phyloP scores from a whole-genome alignment of 2,888 invertebrate species.

The Chesias legatella region DNA sequence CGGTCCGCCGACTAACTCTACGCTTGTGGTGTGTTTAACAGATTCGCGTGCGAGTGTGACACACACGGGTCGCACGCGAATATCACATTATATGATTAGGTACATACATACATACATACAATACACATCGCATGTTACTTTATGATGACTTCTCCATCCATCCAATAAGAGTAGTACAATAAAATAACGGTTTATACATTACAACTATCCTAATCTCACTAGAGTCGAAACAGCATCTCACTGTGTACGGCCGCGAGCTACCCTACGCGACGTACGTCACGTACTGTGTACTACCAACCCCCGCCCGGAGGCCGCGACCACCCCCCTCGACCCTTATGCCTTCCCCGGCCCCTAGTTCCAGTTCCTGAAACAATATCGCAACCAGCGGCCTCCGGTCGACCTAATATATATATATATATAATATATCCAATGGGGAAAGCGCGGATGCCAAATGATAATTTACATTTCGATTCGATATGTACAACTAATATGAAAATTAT shows the following conservation, averaged over 20 bases:
- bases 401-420: no score
- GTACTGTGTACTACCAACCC: constrained; percentile 2
- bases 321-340: no score
- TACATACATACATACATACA: no score
- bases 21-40: background rate
- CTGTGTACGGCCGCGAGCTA: constrained; percentile 39
- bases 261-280: background rate
- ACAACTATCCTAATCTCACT: constrained; percentile 47
- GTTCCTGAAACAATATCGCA: no score
- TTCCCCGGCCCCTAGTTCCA: no score
- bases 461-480: constrained; percentile 10
- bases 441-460: constrained; percentile 8
- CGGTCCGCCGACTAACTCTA: no score
- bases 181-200: constrained; percentile 4
- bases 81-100: no score
- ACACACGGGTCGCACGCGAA: no score
- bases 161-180: constrained; percentile 17
- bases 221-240: constrained; percentile 47
- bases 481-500: constrained; percentile 1
- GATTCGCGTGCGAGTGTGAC: background rate
- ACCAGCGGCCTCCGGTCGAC: background rate
- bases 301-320: background rate
- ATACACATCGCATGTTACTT: no score
- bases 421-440: constrained; percentile 1
- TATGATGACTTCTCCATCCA: no score